These are phyloP conservation scores for Drosophila paulistorum DNA, from an alignment of 1,140 invertebrate genomes.

Conservation along the genomic window DNA sequence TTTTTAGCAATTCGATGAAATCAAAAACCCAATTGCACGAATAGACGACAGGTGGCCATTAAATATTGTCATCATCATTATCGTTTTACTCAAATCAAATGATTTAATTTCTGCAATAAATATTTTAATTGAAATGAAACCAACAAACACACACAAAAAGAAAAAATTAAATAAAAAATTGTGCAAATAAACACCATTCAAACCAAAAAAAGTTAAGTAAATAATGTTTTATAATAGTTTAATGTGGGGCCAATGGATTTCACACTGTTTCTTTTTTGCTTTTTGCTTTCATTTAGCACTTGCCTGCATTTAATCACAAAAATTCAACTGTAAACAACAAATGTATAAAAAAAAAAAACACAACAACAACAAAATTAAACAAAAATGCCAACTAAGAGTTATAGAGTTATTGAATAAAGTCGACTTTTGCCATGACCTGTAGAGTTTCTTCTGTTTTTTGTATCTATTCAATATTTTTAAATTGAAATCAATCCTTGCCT, in stretches of 20 bases:
- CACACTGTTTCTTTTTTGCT: background rate
- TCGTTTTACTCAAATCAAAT: conserved; percentile 12
- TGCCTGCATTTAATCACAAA: conserved; percentile 1
- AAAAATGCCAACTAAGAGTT: background rate
- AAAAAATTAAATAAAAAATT: too few relatives aligned
- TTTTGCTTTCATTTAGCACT: background rate
- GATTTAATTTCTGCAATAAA: conserved; percentile 2
- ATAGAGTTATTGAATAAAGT: background rate
- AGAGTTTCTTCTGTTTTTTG: too few relatives aligned
- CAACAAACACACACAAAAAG: background rate
- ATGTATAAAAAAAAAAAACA: background rate
- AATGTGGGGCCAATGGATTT: conserved; percentile 4
- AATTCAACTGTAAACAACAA: conserved; percentile 1
- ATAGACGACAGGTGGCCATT: conserved; percentile 5
- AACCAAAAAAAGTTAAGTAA: background rate
- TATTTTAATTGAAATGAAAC: conserved; percentile 8
- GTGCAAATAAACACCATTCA: too few relatives aligned
- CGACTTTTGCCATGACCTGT: too few relatives aligned
- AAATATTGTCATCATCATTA: conserved; percentile 7
- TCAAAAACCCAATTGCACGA: conserved; percentile 21
- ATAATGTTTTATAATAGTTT: conserved; percentile 11
- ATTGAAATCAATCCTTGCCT: too few relatives aligned
- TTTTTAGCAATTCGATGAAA: conserved; percentile 38
- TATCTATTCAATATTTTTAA: too few relatives aligned
- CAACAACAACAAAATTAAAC: too few relatives aligned